phyloP scores from a whole-genome alignment of 1,140 invertebrate species.

The Pseudomyrmex sp. region DNA sequence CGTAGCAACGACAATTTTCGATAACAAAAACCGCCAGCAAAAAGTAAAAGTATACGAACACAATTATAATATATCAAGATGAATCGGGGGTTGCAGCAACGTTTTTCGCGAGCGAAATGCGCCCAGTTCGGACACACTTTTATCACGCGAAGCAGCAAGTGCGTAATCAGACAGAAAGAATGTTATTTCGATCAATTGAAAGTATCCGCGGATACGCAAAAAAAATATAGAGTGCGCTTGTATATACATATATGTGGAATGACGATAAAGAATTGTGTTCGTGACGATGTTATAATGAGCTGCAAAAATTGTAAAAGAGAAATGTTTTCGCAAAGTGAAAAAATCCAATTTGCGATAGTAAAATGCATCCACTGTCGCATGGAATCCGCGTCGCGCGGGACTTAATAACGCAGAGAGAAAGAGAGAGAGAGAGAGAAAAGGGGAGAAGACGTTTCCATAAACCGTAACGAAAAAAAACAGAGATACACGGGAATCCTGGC shows the following conservation, averaged over 20 bases:
- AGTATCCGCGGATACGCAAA: neutral
- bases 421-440: too few relatives aligned
- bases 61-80: slow-evolving; percentile 37
- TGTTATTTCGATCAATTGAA: neutral
- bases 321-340: neutral
- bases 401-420: slow-evolving; percentile 4
- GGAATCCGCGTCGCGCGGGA: slow-evolving; percentile 12
- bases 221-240: too few relatives aligned
- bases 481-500: slow-evolving; percentile 27
- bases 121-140: neutral
- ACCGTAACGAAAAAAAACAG: slow-evolving; percentile 39
- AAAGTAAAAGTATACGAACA: neutral
- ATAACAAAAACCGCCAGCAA: slow-evolving; percentile 46
- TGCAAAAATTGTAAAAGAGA: too few relatives aligned
- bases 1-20: slow-evolving; percentile 69
- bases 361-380: neutral
- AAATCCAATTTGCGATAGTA: neutral
- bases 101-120: too few relatives aligned
- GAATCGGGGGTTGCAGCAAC: neutral
- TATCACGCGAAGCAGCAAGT: neutral
- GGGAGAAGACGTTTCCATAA: slow-evolving; percentile 24
- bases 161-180: neutral
- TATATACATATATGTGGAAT: neutral
- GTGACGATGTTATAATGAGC: neutral
- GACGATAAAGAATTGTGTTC: neutral